phyloP scores from a whole-genome alignment of 2,113 vertebrate genomes.

The Pollimyrus isidori region DNA sequence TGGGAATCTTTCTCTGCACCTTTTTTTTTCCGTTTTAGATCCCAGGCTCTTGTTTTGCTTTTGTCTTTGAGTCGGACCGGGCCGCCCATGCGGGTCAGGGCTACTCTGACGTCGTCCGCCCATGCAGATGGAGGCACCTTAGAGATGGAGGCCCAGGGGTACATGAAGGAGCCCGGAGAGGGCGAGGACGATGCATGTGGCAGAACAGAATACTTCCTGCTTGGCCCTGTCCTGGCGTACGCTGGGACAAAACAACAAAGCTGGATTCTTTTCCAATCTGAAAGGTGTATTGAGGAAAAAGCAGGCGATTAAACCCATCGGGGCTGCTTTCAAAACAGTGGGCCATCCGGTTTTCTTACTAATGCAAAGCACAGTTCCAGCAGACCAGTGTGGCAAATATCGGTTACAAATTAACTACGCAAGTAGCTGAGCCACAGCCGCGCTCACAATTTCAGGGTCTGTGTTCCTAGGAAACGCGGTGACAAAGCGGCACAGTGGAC shows the following conservation, averaged over 20 bases:
- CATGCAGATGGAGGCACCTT: background rate
- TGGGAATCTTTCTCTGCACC: constrained; percentile 9
- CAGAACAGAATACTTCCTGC: background rate
- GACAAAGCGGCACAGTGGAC: background rate
- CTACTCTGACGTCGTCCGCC: background rate
- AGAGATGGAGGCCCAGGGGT: background rate
- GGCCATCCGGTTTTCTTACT: background rate
- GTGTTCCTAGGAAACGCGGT: background rate
- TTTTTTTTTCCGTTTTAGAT: background rate
- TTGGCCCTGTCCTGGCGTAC: background rate
- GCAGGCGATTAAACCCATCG: background rate
- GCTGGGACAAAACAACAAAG: background rate
- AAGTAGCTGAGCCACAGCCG: background rate
- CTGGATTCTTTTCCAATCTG: background rate
- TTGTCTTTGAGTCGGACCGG: background rate
- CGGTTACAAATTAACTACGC: background rate
- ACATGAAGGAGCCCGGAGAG: background rate
- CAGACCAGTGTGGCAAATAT: background rate
- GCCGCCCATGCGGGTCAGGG: background rate
- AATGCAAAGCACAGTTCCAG: background rate
- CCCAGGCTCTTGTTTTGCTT: background rate
- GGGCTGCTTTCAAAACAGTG: background rate
- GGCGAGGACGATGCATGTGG: background rate
- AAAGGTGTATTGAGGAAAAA: background rate
- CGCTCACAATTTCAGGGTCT: background rate